Evolutionary conservation across 1,140 invertebrate species (phyloP).

Genomic region (Ips typographus): DNA sequence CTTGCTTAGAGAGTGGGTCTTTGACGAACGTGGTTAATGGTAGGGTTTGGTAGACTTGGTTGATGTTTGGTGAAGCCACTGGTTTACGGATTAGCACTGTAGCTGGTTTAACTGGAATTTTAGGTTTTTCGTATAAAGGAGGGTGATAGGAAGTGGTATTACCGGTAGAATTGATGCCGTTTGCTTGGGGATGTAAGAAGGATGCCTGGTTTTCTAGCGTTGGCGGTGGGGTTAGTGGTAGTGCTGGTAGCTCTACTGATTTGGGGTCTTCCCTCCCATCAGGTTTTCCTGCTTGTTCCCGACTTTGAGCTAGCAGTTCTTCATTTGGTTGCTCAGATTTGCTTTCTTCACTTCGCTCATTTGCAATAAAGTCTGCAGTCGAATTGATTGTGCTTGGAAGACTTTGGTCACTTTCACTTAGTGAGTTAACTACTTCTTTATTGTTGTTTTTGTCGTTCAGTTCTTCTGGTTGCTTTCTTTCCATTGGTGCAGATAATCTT

Average conservation of each 20-base stretch:
- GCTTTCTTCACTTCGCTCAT: conserved; percentile 23
- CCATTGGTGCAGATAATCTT: conserved; percentile 12
- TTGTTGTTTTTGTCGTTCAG: conserved; percentile 36
- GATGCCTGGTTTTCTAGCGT: conserved; percentile 60
- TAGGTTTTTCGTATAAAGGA: conserved; percentile 62
- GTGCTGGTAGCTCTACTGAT: conserved; percentile 62
- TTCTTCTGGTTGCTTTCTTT: conserved; percentile 30
- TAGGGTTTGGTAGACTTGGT: conserved; percentile 43
- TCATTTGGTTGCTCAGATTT: neutral
- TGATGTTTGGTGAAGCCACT: conserved; percentile 37
- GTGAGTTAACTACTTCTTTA: conserved; percentile 1
- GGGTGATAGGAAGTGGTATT: conserved; percentile 45
- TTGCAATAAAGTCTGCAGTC: conserved; percentile 32
- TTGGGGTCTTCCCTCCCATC: conserved; percentile 79
- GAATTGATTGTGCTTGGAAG: conserved; percentile 22
- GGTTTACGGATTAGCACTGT: conserved; percentile 43
- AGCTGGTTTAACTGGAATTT: conserved; percentile 63
- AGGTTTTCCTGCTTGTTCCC: conserved; percentile 77
- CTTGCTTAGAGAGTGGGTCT: too few species aligned
- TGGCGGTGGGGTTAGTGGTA: conserved; percentile 65
- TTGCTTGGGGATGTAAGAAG: conserved; percentile 64
- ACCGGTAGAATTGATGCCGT: conserved; percentile 42
- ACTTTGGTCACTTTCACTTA: conserved; percentile 23
- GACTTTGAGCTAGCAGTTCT: conserved; percentile 27
- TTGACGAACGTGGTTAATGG: too few species aligned